Conservation (phyloP, 1,140 invertebrate genomes). For the Tetramorium simillimum region DNA sequence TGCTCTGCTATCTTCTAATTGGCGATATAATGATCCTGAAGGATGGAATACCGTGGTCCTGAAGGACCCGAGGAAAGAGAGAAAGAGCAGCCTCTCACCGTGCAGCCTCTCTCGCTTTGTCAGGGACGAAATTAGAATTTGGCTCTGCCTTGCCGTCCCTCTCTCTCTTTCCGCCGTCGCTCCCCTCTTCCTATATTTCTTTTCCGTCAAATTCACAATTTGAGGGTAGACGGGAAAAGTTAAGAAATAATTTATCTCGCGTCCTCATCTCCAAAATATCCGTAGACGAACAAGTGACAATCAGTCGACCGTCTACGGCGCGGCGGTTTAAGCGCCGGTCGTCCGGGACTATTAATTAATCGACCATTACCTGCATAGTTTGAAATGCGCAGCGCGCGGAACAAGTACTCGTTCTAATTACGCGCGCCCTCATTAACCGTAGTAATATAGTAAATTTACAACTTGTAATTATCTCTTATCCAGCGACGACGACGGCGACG, state of each 20-base stretch:
- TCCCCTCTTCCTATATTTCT: background rate
- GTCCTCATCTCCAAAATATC: background rate
- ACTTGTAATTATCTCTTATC: constrained; percentile 62
- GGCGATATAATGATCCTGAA: constrained; percentile 86
- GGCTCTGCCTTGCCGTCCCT: constrained; percentile 67
- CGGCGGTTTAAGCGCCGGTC: constrained; percentile 15
- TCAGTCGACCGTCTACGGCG: background rate
- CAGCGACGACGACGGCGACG: constrained; percentile 15
- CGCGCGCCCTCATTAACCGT: constrained; percentile 57
- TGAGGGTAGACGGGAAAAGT: background rate
- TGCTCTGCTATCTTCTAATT: constrained; percentile 85
- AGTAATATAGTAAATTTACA: constrained; percentile 63
- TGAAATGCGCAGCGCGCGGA: constrained; percentile 49
- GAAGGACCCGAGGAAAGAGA: constrained; percentile 79
- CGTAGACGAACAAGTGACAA: constrained; percentile 11
- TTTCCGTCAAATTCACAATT: background rate
- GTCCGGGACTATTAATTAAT: constrained; percentile 54
- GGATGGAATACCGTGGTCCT: constrained; percentile 83
- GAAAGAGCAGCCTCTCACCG: too few species aligned
- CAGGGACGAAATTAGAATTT: constrained; percentile 84
- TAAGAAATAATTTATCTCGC: background rate
- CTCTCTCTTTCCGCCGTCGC: background rate
- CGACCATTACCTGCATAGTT: constrained; percentile 55
- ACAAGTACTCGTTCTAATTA: constrained; percentile 57
- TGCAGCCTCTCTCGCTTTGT: constrained; percentile 80